Evolutionary conservation across 2,113 vertebrate species (phyloP).

Genomic region (Rhombomys opimus): DNA sequence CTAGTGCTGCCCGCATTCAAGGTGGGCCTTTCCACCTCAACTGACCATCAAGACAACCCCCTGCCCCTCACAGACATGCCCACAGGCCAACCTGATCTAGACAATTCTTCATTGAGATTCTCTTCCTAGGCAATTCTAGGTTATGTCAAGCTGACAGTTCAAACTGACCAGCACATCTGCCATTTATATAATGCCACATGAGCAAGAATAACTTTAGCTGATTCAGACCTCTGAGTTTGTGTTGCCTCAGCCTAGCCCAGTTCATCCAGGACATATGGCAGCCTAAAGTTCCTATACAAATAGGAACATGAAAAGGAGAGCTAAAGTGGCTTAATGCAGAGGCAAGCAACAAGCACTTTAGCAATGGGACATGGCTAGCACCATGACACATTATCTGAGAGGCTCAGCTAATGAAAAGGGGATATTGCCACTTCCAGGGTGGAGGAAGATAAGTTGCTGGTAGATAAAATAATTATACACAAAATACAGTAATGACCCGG

Average conservation of each 20-base stretch:
- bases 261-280: fast-evolving
- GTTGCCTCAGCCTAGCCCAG: fast-evolving
- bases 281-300: not conserved
- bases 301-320: not conserved
- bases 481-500: fast-evolving
- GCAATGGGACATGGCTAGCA: fast-evolving
- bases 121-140: not conserved
- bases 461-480: not conserved
- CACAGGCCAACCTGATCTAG: not conserved
- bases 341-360: fast-evolving
- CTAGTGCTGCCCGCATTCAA: not conserved
- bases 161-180: not conserved
- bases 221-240: too few relatives aligned
- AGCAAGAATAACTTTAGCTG: not conserved
- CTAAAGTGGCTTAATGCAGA: fast-evolving
- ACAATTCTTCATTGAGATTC: not conserved
- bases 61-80: not conserved
- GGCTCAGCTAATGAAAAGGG: too few relatives aligned
- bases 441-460: not conserved
- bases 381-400: not conserved
- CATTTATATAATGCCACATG: fast-evolving
- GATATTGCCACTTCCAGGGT: fast-evolving
- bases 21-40: not conserved
- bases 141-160: not conserved
- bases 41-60: too few relatives aligned